Evolutionary conservation across 2,797 vertebrate genomes (phyloP), one percentile per base, ranked within the genome.

Genomic region (Remorina albescens): DNA sequence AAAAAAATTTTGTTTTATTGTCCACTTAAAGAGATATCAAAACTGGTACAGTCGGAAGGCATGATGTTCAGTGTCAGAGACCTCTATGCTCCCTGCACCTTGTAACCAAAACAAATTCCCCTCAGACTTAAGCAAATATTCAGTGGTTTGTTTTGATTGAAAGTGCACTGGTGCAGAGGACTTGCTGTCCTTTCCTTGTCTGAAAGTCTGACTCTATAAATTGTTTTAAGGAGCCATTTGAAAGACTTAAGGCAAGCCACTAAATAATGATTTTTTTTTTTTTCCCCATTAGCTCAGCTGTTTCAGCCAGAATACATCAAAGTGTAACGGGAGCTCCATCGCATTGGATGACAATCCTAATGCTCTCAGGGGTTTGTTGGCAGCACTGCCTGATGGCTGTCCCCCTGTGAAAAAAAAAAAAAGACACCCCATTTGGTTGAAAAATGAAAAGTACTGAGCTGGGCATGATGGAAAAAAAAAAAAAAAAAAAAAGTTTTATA

Each of bases 101-200:
- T 28, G 0, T 67, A 56, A 28, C 67, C 16, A 57, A 70, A 71
- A 68, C 61, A 73, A 61, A 75, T 62, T 73, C 71, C 37, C 47
- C 28, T 8, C 44, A 56, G 50, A 56, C 41, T 37, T 41, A 21
- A 66, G 53, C 55, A 55, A 78, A 67, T 61, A 71, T 67, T 58
- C 59, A 67, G 60, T 13, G 62, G 60, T 76, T 84, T 88, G 51
- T 71, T 85, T 82, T 85, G 54, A 82, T 37, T 37, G 26, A 67
- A 54, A 34, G 47, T 41, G 62, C 36, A 51, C 67, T 66, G 28
- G 34, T 44, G 25, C 21, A 15, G 23, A 59, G 58, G 8, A 64
- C 56, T 65, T 49, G 25, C 50, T 71, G 26, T 57, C 51, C 1
- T n/a, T 44, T 26, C 37, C 21, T 64, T 28, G n/a, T 32, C 60